Base-by-base conservation (phyloP, 2,888 invertebrate genomes). In the Drosophila villosipedis region DNA sequence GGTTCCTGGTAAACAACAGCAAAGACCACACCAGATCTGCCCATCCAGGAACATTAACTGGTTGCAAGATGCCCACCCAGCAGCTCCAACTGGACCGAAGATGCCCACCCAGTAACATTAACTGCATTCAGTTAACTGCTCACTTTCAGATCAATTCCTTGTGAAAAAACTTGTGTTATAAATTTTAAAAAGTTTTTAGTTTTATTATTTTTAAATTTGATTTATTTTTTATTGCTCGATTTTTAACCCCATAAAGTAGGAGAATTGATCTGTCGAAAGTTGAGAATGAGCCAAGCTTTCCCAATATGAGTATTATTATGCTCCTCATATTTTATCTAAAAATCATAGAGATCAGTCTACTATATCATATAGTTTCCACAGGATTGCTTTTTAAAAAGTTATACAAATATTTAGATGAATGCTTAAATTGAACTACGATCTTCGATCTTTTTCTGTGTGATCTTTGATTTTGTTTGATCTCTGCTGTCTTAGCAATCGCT, bases 1-100 rank as follows among this genome's bases (percentile, higher is more conserved):
- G 85, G 85, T 85, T 90, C 90, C 74, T 68, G 83, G 80, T 90
- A 85, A 82, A 83, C 67, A 77, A 77, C 64, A 25, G 25, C 28
- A 47, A 25, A 4, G 7, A 47, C 47, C 47, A 4, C 47, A 47
- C 9, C 47, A 25, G 47, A 47, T 9, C 4, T 47, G 47, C 47
- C 47, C 25, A 47, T 16, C 47, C 47, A 47, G 16, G 25, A 25
- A 4, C 47, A 47, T 9, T 25, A 47, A 16, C 47, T 25, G 25
- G 2, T 9, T 9, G 9, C 47, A 7, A 22, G 22, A 4, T 16
- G 47, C 22, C 47, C 47, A 47, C 47, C 47, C 47, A 47, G 22
- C 2, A 47, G 16, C 47, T 47, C 16, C 47, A 47, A 25, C 47
- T 16, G 25, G 9, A 25, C 47, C 47, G 2, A 47, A 47, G 47